Base-by-base conservation (phyloP, 2,113 vertebrate species). In the Patagioenas fasciata region DNA sequence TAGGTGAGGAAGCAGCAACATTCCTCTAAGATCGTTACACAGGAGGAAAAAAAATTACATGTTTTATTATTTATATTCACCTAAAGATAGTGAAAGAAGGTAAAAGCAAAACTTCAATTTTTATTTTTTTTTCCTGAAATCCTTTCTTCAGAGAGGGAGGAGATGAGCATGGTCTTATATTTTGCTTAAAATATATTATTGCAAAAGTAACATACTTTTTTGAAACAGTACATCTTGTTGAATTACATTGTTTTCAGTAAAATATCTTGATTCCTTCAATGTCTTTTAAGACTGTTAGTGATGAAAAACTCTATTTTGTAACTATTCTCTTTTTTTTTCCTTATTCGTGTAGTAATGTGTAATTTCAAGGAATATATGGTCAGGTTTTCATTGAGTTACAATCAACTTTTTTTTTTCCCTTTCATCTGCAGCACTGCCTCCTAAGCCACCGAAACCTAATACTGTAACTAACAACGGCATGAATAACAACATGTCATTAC, bases 401-500 rank as follows among this genome's bases (percentile, higher is more conserved):
- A 73, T 95, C n/a, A 86, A 62, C 91, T 95, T 90, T 92, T 78
- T 85, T 58, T 13, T 25, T 5, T 4, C 32, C 72, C 36, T 65
- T 96, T 96, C 40, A 47, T 95, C 91, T 95, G 50, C 98, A 99
- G 99, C 99, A 97, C 97, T 99, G 98, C 99, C 99, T 98, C 99
- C 99, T 77, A 99, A 99, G 92, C 99, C 99, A 95, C 99, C 99
- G 19, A 99, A 99, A 95, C 98, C 99, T 96, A 97, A 98, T 66
- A 95, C 99, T 80, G 98, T 98, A 97, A 98, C 98, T 97, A 99
- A 99, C 98, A 99, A 99, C 98, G 98, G 99, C 97, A 99, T 99
- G 98, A 99, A 99, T 98, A 99, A 99, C 98, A 99, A 98, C 97
- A 99, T 99, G 99, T 99, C 99, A 97, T 98, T 99, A 79, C 99